These are phyloP conservation scores for Cercocebus atys DNA, from an alignment of 2,113 vertebrate species.

Conservation along the genomic window DNA sequence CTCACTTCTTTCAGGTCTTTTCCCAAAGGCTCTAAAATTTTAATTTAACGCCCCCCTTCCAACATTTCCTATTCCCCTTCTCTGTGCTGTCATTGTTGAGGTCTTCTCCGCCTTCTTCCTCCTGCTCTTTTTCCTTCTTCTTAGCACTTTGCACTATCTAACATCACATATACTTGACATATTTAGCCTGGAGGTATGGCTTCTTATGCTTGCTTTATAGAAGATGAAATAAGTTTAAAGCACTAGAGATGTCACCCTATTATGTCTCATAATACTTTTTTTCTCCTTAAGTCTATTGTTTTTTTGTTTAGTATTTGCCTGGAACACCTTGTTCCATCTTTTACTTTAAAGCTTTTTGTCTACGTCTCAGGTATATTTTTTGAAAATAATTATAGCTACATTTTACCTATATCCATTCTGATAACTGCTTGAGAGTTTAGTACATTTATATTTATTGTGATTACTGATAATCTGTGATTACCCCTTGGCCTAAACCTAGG, in stretches of 20 bases:
- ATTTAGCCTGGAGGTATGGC: constrained; percentile 23
- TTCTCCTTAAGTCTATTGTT: background rate
- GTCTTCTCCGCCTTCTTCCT: background rate
- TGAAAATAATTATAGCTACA: constrained; percentile 42
- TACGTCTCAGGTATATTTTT: constrained; percentile 43
- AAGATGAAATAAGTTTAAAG: constrained; percentile 48
- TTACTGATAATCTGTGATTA: background rate
- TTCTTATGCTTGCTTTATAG: constrained; percentile 25
- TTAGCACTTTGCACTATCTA: constrained; percentile 37
- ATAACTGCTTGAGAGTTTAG: constrained; percentile 29
- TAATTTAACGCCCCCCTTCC: background rate
- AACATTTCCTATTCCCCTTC: constrained; percentile 3
- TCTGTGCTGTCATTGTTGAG: background rate
- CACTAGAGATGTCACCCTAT: background rate
- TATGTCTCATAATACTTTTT: background rate
- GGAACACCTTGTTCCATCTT: constrained; percentile 31
- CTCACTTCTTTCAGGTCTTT: background rate
- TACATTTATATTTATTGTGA: constrained; percentile 62
- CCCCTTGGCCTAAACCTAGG: no score
- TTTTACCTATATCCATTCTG: constrained; percentile 14
- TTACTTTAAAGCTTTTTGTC: constrained; percentile 44
- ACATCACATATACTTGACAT: constrained; percentile 28
- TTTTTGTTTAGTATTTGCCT: constrained; percentile 41
- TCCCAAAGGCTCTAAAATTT: constrained; percentile 40
- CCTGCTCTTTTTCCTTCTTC: background rate